These are phyloP conservation scores for Drosophila funebris DNA, from an alignment of 1,140 invertebrate species.

Conservation along the genomic window DNA sequence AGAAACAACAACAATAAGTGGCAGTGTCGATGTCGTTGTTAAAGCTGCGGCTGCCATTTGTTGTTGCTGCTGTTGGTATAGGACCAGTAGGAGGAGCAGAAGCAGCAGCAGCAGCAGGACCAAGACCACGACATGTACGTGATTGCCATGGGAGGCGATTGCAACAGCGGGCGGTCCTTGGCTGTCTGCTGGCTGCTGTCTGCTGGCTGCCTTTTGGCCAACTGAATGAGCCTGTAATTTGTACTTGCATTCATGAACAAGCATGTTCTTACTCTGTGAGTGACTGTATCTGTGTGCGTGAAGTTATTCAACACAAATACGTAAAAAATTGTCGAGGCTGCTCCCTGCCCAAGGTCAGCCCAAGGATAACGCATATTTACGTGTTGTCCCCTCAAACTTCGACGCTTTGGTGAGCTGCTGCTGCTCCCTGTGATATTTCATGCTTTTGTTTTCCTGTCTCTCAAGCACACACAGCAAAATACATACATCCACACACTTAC, in stretches of 20 bases:
- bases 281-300: constrained; percentile 52
- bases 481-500: constrained; percentile 26
- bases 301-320: constrained; percentile 74
- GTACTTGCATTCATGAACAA: constrained; percentile 77
- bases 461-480: constrained; percentile 18
- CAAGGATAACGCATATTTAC: constrained; percentile 79
- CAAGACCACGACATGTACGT: constrained; percentile 55
- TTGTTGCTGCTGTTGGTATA: constrained; percentile 35
- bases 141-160: constrained; percentile 66
- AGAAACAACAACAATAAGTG: constrained; percentile 8
- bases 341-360: constrained; percentile 66
- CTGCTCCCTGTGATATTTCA: constrained; percentile 64
- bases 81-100: constrained; percentile 1
- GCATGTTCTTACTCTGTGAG: constrained; percentile 1
- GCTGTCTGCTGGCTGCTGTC: constrained; percentile 14
- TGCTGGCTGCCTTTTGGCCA: constrained; percentile 37
- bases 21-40: constrained; percentile 71
- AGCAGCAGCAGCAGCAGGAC: background rate
- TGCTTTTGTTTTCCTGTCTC: constrained; percentile 68
- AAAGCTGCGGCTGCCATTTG: constrained; percentile 53
- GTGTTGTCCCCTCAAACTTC: constrained; percentile 57
- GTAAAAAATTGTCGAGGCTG: constrained; percentile 53
- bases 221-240: constrained; percentile 74
- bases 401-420: constrained; percentile 55
- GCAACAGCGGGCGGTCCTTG: constrained; percentile 57